These are phyloP conservation scores for Brachyhypopomus occidentalis DNA, from an alignment of 2,113 vertebrate species.

Conservation along the genomic window DNA sequence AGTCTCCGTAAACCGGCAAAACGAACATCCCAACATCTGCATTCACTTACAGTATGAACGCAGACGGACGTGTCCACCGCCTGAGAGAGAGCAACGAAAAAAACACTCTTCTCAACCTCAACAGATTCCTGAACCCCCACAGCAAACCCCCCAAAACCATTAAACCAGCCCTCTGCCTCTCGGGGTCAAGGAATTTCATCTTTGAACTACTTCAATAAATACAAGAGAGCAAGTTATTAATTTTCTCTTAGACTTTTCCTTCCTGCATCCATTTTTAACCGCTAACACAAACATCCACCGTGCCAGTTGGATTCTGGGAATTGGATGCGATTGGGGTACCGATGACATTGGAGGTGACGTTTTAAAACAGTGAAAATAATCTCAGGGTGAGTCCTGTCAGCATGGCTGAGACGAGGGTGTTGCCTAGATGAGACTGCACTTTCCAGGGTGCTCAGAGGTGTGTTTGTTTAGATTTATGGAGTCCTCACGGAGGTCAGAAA, in stretches of 20 bases:
- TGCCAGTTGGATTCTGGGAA: slow-evolving; percentile 57
- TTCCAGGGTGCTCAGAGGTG: slow-evolving; percentile 35
- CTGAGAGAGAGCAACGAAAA: slow-evolving; percentile 30
- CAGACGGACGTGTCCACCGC: slow-evolving; percentile 29
- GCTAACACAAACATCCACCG: slow-evolving; percentile 53
- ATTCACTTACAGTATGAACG: slow-evolving; percentile 46
- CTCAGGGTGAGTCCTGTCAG: slow-evolving; percentile 37
- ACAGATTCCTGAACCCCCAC: slow-evolving; percentile 50
- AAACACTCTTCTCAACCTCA: slow-evolving; percentile 32
- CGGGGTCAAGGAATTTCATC: slow-evolving; percentile 50
- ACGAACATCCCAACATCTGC: slow-evolving; percentile 53
- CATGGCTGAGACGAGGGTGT: slow-evolving; percentile 28
- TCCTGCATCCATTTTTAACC: slow-evolving; percentile 48
- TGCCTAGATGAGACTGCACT: slow-evolving; percentile 40
- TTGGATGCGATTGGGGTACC: slow-evolving; percentile 42
- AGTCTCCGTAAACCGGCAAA: slow-evolving; percentile 20
- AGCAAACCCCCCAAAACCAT: slow-evolving; percentile 51
- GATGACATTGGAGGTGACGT: slow-evolving; percentile 58
- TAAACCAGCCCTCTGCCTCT: slow-evolving; percentile 32
- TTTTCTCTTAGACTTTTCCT: slow-evolving; percentile 51
- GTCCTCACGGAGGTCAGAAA: slow-evolving; percentile 46
- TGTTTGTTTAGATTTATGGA: slow-evolving; percentile 55
- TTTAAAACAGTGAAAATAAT: slow-evolving; percentile 55
- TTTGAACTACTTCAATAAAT: slow-evolving; percentile 58
- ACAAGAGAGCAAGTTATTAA: slow-evolving; percentile 47